Evolutionary conservation across 2,113 vertebrate species (phyloP).

Genomic region (Tringa solitaria): DNA sequence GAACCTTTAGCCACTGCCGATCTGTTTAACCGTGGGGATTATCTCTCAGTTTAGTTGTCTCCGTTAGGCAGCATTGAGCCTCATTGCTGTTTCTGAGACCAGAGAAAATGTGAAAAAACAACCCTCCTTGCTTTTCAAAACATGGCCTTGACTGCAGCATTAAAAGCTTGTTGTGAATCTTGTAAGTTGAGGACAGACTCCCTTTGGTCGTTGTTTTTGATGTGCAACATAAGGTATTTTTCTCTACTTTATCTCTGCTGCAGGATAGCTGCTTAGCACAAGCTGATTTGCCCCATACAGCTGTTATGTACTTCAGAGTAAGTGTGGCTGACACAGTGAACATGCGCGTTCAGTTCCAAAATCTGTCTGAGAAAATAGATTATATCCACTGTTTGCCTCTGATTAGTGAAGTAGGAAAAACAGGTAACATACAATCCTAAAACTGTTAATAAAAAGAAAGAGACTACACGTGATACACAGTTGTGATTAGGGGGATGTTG

Average conservation of each 20-base stretch:
- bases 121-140: neutral
- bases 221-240: neutral
- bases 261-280: conserved; percentile 8
- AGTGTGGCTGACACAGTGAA: neutral
- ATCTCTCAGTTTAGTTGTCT: neutral
- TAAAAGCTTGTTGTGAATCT: neutral
- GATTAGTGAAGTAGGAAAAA: neutral
- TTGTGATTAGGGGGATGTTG: neutral
- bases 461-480: neutral
- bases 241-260: neutral
- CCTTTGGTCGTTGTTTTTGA: neutral
- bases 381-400: neutral
- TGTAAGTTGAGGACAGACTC: neutral
- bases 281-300: neutral
- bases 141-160: neutral
- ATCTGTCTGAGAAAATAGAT: neutral
- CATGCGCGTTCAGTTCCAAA: neutral
- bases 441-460: neutral
- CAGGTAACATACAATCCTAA: neutral
- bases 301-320: neutral
- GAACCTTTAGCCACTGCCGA: neutral
- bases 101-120: neutral
- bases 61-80: neutral
- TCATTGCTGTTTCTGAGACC: neutral
- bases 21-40: neutral